Percentiles rank a stretch among this genome's conserved stretches.
phyloP scores from a whole-genome alignment of 2,113 vertebrate genomes.

The Thomomys bottae region DNA sequence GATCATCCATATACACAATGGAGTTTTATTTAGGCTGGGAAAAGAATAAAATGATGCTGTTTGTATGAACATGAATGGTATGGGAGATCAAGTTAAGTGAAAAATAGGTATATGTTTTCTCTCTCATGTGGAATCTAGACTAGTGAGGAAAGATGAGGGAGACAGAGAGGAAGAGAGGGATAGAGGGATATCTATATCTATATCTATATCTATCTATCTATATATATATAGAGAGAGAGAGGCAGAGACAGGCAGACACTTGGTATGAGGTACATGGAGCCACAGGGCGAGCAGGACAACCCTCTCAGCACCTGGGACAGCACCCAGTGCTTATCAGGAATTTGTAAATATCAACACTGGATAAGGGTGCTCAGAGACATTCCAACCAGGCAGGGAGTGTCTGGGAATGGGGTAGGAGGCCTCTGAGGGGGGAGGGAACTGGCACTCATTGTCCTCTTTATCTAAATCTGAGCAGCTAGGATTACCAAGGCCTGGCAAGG shows the following conservation, averaged over 20 bases:
- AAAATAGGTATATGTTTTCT: too few species aligned
- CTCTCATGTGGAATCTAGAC: too few species aligned
- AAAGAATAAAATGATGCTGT: too few species aligned
- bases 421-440: background rate
- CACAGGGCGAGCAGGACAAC: background rate
- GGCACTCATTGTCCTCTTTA: background rate
- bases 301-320: slow-evolving; percentile 64
- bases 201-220: too few species aligned
- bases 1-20: too few species aligned
- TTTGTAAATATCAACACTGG: too few species aligned
- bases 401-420: slow-evolving; percentile 47
- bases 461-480: too few species aligned
- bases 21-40: too few species aligned
- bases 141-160: background rate
- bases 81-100: too few species aligned
- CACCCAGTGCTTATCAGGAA: background rate
- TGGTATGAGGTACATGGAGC: background rate
- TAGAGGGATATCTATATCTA: background rate
- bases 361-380: background rate
- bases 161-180: background rate
- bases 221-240: background rate
- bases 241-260: background rate
- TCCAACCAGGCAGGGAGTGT: background rate
- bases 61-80: too few species aligned
- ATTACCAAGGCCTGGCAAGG: too few species aligned